These are phyloP conservation scores for Megaceryle torquata DNA, from an alignment of 2,113 vertebrate genomes.

Conservation along the genomic window DNA sequence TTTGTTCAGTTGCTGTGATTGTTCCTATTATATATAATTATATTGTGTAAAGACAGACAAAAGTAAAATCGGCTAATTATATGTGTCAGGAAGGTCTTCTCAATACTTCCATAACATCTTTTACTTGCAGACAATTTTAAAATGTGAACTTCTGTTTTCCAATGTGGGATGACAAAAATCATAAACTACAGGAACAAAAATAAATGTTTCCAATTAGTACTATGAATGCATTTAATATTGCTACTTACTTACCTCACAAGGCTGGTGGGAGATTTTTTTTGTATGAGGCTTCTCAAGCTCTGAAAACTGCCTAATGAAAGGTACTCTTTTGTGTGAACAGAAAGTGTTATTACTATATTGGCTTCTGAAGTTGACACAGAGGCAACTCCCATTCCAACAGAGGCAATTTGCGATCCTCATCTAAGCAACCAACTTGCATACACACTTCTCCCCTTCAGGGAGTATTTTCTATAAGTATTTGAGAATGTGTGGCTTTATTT, in stretches of 20 bases:
- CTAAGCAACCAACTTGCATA: neutral
- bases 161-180: neutral
- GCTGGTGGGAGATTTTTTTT: neutral
- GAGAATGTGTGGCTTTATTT: neutral
- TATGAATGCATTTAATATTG: neutral
- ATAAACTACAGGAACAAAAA: neutral
- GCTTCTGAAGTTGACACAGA: neutral
- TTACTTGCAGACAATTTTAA: neutral
- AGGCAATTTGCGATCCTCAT: neutral
- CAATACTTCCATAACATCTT: neutral
- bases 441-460: neutral
- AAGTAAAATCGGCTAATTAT: neutral
- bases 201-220: neutral
- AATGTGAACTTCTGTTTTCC: neutral
- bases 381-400: slow-evolving; percentile 7
- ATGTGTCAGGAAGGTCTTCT: neutral
- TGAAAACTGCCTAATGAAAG: neutral
- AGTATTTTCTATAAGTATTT: neutral
- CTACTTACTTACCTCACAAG: neutral
- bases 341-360: neutral
- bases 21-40: neutral
- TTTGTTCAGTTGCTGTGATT: neutral
- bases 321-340: neutral
- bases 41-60: neutral
- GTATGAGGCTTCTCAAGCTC: neutral